These are phyloP conservation scores for Microctenopoma lineatum DNA, from an alignment of 2,797 vertebrate species.

Conservation along the genomic window DNA sequence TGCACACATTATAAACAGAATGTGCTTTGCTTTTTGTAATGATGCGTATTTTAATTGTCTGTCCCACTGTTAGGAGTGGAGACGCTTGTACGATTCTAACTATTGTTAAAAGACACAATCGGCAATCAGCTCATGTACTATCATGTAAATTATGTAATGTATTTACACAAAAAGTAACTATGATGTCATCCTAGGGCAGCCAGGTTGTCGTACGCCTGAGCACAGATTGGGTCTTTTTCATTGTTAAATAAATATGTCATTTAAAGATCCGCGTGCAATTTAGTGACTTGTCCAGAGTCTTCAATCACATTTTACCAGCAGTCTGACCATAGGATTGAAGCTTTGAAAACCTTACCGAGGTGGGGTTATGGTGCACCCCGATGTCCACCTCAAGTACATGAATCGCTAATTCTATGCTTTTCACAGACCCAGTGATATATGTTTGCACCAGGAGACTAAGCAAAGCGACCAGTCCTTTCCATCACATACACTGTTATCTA, in stretches of 20 bases:
- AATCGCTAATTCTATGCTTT: conserved; percentile 26
- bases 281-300: background rate
- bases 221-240: conserved; percentile 20
- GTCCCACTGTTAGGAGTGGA: background rate
- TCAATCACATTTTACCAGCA: background rate
- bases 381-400: conserved; percentile 17
- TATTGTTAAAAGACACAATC: conserved; percentile 14
- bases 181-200: background rate
- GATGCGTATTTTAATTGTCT: conserved; percentile 14
- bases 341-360: conserved; percentile 14
- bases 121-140: background rate
- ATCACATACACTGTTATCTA: conserved; percentile 31
- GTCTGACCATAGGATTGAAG: background rate
- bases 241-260: conserved; percentile 46
- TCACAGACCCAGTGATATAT: conserved; percentile 32
- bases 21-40: conserved; percentile 50
- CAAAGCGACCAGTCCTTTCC: conserved; percentile 14
- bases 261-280: background rate
- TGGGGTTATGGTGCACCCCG: conserved; percentile 34
- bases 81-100: conserved; percentile 8
- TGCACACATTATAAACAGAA: conserved; percentile 19
- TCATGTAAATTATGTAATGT: background rate
- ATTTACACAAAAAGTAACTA: background rate
- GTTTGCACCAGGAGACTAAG: conserved; percentile 22
- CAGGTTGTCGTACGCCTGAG: background rate